phyloP scores from a whole-genome alignment of 2,113 vertebrate species.

The Cricetomys ansorgei region DNA sequence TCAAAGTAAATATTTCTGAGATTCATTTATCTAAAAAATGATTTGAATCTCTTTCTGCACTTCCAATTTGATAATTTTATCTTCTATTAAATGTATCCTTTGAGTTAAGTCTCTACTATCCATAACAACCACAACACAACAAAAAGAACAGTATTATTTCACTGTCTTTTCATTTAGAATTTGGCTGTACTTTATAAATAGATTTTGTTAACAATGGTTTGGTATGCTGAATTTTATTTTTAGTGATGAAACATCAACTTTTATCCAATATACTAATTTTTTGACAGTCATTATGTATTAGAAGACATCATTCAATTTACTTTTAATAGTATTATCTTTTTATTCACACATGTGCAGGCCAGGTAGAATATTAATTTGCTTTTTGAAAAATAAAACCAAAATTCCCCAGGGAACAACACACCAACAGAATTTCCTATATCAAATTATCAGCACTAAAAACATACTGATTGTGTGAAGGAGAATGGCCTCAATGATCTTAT shows the following conservation, averaged over 20 bases:
- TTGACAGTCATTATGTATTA: not conserved
- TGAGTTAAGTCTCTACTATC: not conserved
- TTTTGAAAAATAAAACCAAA: not conserved
- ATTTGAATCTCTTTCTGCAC: not conserved
- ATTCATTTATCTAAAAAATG: not conserved
- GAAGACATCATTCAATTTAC: not conserved
- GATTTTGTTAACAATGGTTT: not conserved
- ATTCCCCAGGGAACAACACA: not conserved
- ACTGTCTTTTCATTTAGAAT: not conserved
- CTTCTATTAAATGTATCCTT: too few relatives aligned
- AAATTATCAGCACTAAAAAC: not conserved
- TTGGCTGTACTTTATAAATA: not conserved
- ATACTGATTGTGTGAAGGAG: not conserved
- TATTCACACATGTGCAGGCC: not conserved
- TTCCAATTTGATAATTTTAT: not conserved
- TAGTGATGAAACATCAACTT: not conserved
- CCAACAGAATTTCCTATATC: not conserved
- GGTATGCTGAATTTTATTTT: too few relatives aligned
- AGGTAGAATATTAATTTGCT: not conserved
- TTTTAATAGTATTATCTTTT: not conserved
- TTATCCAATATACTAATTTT: not conserved
- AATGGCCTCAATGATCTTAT: not conserved
- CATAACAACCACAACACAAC: not conserved
- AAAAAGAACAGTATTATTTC: not conserved
- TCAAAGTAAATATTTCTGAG: not conserved